Conservation (phyloP, 2,113 vertebrate genomes). For the Sorex araneus region DNA sequence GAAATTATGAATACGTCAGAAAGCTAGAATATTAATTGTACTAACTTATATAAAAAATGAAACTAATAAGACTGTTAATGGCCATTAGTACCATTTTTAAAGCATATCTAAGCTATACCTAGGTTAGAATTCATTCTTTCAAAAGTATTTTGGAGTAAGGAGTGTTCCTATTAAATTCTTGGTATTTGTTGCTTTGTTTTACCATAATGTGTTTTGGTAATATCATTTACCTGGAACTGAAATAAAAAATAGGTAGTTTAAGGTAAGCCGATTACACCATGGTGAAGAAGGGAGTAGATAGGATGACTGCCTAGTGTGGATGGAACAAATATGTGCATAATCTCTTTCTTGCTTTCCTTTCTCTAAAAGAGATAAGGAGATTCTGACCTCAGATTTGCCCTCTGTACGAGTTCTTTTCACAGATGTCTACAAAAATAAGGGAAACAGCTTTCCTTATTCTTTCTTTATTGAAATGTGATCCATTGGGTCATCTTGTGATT, state of each 20-base stretch:
- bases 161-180: slow-evolving; percentile 25
- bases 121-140: slow-evolving; percentile 28
- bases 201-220: slow-evolving; percentile 50
- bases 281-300: not conserved
- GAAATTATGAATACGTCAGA: slow-evolving; percentile 40
- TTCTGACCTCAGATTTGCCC: not conserved
- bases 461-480: not conserved
- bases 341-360: slow-evolving; percentile 14
- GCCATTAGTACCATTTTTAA: slow-evolving; percentile 7
- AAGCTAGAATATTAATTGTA: not conserved
- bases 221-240: slow-evolving; percentile 50
- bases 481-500: slow-evolving; percentile 33
- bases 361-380: slow-evolving; percentile 32
- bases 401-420: slow-evolving; percentile 7
- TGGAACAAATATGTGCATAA: not conserved
- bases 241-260: slow-evolving; percentile 46
- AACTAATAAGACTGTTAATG: not conserved
- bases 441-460: slow-evolving; percentile 2
- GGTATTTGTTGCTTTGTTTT: slow-evolving; percentile 50
- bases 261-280: slow-evolving; percentile 23
- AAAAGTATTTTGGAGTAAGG: slow-evolving; percentile 33
- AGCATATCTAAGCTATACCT: slow-evolving; percentile 12
- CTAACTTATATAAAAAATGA: slow-evolving; percentile 43
- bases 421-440: slow-evolving; percentile 23
- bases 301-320: slow-evolving; percentile 9